phyloP scores from a whole-genome alignment of 2,113 vertebrate genomes.

The Ammodytes dubius region DNA sequence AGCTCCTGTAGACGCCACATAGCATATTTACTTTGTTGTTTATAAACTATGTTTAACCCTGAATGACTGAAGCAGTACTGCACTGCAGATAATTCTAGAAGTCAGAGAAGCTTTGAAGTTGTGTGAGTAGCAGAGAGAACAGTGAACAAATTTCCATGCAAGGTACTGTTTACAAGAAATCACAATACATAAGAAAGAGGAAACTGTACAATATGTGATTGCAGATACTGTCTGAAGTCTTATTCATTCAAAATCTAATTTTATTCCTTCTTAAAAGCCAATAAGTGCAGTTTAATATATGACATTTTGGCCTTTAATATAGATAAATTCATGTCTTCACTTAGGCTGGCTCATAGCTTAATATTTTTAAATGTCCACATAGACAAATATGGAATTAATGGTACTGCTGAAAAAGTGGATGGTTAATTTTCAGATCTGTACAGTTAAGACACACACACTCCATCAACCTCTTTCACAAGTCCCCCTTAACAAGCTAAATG shows the following conservation, averaged over 20 bases:
- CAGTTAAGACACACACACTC: not conserved
- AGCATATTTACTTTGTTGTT: not conserved
- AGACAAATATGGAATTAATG: not conserved
- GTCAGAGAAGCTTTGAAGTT: not conserved
- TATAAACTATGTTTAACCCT: not conserved
- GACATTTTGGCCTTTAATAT: not conserved
- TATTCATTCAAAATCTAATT: not conserved
- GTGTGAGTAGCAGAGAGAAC: not conserved
- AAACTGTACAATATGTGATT: not conserved
- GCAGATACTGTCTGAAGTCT: not conserved
- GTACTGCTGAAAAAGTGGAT: not conserved
- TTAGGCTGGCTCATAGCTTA: not conserved
- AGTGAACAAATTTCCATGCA: not conserved
- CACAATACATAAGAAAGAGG: not conserved
- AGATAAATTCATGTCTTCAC: not conserved
- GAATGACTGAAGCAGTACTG: not conserved
- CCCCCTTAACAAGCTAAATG: not conserved
- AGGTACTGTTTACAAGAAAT: not conserved
- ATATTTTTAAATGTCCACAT: not conserved
- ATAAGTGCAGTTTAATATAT: not conserved
- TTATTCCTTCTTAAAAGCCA: not conserved
- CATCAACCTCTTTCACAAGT: not conserved
- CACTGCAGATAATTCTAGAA: not conserved
- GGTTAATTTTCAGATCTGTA: not conserved
- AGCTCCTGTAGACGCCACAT: not conserved